Evolutionary conservation across 1,140 invertebrate species (phyloP), one percentile per base, ranked within the genome.

Genomic region (Stenopsyche tienmushanensis): DNA sequence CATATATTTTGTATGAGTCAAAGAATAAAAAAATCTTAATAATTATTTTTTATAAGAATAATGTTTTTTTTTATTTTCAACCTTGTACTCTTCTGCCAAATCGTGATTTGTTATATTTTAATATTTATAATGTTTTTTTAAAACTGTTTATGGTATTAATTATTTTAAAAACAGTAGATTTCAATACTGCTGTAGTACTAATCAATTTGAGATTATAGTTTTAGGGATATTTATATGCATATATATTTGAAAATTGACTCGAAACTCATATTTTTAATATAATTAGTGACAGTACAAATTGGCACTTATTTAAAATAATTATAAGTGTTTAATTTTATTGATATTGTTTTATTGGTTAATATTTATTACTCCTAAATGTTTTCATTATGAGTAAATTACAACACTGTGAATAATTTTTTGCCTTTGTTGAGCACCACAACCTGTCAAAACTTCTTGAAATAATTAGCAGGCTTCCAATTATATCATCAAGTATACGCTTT

Each of bases 251-350:
- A 47, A 47, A 47, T 45, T 60, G 13, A 47, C 9, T 58, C 52
- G 20, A 20, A 8, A 15, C 17, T 47, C 23, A 57, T 57, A 41
- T 57, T 41, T 42, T 54, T 9, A 54, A 25, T 49, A 42, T 34
- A 34, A 34, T 34, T 65, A 69, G 63, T 65, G 67, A 70, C 67
- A 66, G 67, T 70, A 70, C 67, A 70, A 70, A 70, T 70, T 70
- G 67, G 67, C 62, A 64, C 54, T 57, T 57, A 21, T 41, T 17
- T 57, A 39, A 34, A n/a, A 25, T 39, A 39, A 39, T 39, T 54
- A 7, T 54, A 34, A 26, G 13, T 29, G 23, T 47, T 9, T 9
- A 47, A 7, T 17, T 47, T 5, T 17, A 8, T 8, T 47, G 7
- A 47, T 47, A 47, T 10, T 47, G 17, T 10, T 47, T 5, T 18